phyloP scores from a whole-genome alignment of 1,140 invertebrate species.

The Drosophila athabasca region DNA sequence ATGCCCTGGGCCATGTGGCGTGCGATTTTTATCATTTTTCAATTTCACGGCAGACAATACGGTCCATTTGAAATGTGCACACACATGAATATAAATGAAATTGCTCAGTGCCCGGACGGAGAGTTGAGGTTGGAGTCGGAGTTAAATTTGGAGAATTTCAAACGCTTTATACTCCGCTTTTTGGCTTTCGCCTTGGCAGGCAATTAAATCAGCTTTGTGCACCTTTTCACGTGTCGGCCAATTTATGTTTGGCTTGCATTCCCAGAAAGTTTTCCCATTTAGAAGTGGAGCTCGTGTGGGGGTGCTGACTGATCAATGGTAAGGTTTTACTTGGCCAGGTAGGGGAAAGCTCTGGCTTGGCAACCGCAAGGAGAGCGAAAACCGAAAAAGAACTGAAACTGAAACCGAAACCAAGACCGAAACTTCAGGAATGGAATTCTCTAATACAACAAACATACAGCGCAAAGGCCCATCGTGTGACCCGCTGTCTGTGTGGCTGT shows the following conservation, averaged over 20 bases:
- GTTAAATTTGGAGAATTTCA: slow-evolving; percentile 19
- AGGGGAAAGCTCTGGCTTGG: slow-evolving; percentile 13
- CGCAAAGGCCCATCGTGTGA: slow-evolving; percentile 44
- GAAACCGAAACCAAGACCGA: slow-evolving; percentile 44
- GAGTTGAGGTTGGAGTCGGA: too few species aligned
- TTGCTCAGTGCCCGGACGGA: slow-evolving; percentile 9
- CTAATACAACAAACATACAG: slow-evolving; percentile 48
- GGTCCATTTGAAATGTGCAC: slow-evolving; percentile 47
- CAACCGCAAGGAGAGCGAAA: slow-evolving; percentile 23
- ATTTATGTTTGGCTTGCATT: slow-evolving; percentile 54
- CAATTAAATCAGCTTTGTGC: slow-evolving; percentile 57
- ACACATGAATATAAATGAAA: slow-evolving; percentile 39
- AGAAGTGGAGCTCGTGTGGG: not conserved
- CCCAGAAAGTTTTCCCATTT: slow-evolving; percentile 20
- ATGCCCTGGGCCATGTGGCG: slow-evolving; percentile 46
- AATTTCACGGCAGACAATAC: slow-evolving; percentile 81
- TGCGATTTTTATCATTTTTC: slow-evolving; percentile 79
- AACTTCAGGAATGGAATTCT: slow-evolving; percentile 41
- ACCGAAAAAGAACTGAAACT: slow-evolving; percentile 20
- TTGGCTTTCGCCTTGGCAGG: slow-evolving; percentile 41
- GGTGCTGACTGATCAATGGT: slow-evolving; percentile 35
- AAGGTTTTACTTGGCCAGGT: slow-evolving; percentile 10
- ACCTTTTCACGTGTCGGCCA: not conserved
- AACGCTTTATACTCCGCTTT: slow-evolving; percentile 19
- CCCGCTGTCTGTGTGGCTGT: not conserved